phyloP scores from a whole-genome alignment of 37 sponge, comb jelly and placozoan genomes.

The Amphimedon queenslandica region DNA sequence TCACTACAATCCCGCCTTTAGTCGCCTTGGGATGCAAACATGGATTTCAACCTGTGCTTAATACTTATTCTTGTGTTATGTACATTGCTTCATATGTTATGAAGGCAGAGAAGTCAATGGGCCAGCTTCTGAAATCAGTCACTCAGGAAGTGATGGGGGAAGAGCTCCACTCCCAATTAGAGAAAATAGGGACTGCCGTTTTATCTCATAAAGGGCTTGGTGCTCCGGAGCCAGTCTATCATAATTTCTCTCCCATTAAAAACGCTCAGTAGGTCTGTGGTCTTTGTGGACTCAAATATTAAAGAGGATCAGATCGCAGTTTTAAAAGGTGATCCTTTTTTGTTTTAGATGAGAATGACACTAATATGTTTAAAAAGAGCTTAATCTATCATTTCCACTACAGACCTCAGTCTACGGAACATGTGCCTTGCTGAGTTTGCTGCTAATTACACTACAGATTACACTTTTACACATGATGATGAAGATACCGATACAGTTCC shows the following conservation, averaged over 20 bases:
- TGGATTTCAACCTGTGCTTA: conserved; percentile 6
- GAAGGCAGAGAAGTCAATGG: conserved; percentile 15
- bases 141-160: neutral
- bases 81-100: conserved; percentile 18
- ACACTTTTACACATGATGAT: conserved; percentile 2
- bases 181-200: neutral
- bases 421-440: conserved; percentile 10
- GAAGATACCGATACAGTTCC: neutral
- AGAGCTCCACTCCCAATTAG: neutral
- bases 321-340: neutral
- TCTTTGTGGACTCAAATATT: neutral
- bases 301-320: neutral
- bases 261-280: conserved; percentile 2
- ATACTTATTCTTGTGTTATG: conserved; percentile 25
- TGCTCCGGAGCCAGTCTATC: conserved; percentile 11
- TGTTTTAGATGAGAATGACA: neutral
- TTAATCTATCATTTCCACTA: neutral
- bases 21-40: neutral
- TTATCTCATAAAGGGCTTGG: conserved; percentile 1
- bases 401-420: neutral
- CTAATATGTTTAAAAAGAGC: conserved; percentile 7
- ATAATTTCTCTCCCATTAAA: neutral
- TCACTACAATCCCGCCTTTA: too few relatives aligned
- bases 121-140: neutral
- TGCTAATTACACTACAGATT: conserved; percentile 2